Percentiles rank a stretch among this genome's conserved stretches.
Conservation (phyloP, 2,888 invertebrate species). For the Plebejus anna region DNA sequence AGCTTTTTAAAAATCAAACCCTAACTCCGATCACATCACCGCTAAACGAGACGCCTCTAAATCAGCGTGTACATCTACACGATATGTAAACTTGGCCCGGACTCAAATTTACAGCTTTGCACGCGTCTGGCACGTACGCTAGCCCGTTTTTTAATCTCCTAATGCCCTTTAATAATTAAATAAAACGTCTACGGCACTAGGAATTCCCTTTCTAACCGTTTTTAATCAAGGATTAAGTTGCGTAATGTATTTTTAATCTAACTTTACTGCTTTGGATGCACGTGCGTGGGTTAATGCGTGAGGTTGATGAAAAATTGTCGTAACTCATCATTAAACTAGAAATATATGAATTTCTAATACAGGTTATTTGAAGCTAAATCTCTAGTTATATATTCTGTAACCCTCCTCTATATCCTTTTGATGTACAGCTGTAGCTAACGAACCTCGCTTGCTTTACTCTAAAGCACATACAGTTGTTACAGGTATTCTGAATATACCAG, state of each 20-base stretch:
- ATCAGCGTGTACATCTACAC: conserved; percentile 26
- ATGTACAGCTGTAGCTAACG: conserved; percentile 2
- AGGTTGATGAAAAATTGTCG: not conserved
- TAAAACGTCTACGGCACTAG: conserved; percentile 10
- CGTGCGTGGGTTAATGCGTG: not conserved
- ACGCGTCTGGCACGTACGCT: conserved; percentile 36
- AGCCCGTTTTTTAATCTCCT: conserved; percentile 29
- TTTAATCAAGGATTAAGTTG: not conserved
- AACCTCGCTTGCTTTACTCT: conserved; percentile 9
- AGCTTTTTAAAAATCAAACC: conserved; percentile 20
- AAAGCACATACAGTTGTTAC: not conserved
- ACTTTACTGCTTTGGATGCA: not conserved
- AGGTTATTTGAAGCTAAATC: not conserved
- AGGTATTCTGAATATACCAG: conserved; percentile 2
- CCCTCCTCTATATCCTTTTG: conserved; percentile 2
- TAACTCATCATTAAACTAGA: not conserved
- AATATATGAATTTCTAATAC: not conserved
- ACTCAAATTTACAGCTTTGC: conserved; percentile 39
- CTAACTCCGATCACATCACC: conserved; percentile 10
- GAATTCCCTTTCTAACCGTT: conserved; percentile 12
- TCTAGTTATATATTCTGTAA: not conserved
- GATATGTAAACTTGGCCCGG: conserved; percentile 38
- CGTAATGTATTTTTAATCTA: conserved; percentile 10
- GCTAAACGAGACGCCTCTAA: conserved; percentile 22
- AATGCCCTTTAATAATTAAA: conserved; percentile 32